A percentile compares a stretch with the other conserved stretches of the same genome.
These are phyloP conservation scores for Heterochromis multidens DNA, from an alignment of 2,113 vertebrate species.

Conservation along the genomic window DNA sequence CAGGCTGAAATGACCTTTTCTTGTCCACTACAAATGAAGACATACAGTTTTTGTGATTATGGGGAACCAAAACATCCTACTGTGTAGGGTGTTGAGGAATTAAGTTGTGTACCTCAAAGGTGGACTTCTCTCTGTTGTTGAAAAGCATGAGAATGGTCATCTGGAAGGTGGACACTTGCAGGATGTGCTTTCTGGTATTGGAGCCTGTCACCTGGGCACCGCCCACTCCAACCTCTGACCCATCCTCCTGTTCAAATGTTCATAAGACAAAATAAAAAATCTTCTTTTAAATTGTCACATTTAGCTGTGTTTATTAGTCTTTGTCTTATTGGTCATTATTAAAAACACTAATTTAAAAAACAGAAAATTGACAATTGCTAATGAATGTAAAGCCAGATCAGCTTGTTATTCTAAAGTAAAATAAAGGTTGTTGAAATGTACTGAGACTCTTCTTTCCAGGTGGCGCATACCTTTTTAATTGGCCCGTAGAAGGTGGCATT, in stretches of 20 bases:
- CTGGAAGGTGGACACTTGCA: slow-evolving; percentile 99
- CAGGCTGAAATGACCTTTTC: not conserved
- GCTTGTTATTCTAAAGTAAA: not conserved
- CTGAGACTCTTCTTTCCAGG: not conserved
- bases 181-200: slow-evolving; percentile 97
- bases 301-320: not conserved
- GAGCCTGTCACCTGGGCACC: slow-evolving; percentile 97
- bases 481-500: slow-evolving; percentile 98
- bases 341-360: not conserved
- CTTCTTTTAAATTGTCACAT: not conserved
- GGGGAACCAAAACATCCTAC: not conserved
- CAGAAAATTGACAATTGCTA: not conserved
- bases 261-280: not conserved
- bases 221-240: slow-evolving; percentile 94
- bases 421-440: not conserved
- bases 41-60: not conserved
- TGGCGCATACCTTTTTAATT: slow-evolving; percentile 85
- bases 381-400: not conserved
- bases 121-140: slow-evolving; percentile 98
- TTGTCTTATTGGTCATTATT: not conserved
- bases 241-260: slow-evolving; percentile 84
- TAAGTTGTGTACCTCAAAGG: slow-evolving; percentile 85
- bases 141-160: slow-evolving; percentile 99
- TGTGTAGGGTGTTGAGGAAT: too few species aligned
- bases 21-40: not conserved